Conservation (phyloP, 2,113 vertebrate species). For the Urocitellus parryii region DNA sequence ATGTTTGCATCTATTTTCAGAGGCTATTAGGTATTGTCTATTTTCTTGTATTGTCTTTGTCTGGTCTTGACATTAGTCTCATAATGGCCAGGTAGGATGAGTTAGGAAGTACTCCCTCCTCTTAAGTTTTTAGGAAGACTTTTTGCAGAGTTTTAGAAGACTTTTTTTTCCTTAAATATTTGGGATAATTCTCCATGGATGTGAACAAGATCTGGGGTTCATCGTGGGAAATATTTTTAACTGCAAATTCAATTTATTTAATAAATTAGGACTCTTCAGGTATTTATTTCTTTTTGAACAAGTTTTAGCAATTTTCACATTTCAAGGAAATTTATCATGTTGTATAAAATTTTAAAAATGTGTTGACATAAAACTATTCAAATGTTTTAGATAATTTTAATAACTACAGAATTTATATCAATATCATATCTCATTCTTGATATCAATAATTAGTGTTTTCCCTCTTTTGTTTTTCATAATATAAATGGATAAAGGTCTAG, state of each 20-base stretch:
- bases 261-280: not conserved
- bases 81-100: not conserved
- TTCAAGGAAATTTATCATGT: not conserved
- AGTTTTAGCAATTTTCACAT: not conserved
- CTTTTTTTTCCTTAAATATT: not conserved
- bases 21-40: not conserved
- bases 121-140: not conserved
- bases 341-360: not conserved
- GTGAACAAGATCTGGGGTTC: not conserved
- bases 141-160: not conserved
- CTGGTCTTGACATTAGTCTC: not conserved
- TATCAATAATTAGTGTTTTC: not conserved
- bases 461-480: not conserved
- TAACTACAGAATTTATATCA: not conserved
- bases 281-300: not conserved
- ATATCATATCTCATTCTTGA: not conserved
- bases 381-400: not conserved
- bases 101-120: not conserved
- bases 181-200: not conserved
- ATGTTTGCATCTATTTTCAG: not conserved
- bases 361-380: not conserved
- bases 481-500: not conserved
- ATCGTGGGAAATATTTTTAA: not conserved
- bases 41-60: not conserved
- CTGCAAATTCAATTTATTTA: slow-evolving; percentile 1